Conservation (phyloP, 2,797 vertebrate genomes). For the Sebastiscus albofasciatus region DNA sequence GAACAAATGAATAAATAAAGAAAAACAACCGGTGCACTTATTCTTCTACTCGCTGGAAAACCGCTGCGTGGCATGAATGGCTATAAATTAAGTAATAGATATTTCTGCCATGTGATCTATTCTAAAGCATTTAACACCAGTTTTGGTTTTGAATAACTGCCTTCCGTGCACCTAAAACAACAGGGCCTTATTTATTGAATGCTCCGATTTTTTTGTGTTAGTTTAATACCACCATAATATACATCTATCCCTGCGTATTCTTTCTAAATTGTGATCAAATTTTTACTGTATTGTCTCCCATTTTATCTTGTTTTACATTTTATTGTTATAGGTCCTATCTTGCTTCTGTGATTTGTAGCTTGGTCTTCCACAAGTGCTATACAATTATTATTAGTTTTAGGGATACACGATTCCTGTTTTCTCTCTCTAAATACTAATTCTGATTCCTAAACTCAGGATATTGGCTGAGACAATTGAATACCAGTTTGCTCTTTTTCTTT, state of each 20-base stretch:
- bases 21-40: neutral
- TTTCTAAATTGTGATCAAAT: neutral
- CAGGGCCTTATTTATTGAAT: neutral
- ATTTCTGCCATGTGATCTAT: neutral
- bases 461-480: neutral
- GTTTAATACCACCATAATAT: neutral
- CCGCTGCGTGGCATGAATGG: neutral
- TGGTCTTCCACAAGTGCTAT: neutral
- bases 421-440: neutral
- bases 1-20: neutral
- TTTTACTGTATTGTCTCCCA: neutral
- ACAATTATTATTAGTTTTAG: neutral
- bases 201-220: neutral
- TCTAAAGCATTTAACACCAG: neutral
- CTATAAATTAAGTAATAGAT: neutral
- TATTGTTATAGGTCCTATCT: neutral
- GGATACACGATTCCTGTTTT: neutral
- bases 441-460: neutral
- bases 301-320: neutral
- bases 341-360: slow-evolving; percentile 2
- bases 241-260: neutral
- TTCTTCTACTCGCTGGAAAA: neutral
- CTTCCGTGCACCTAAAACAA: neutral
- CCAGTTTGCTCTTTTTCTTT: neutral
- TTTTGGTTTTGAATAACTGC: neutral